Conservation (phyloP, 2,888 invertebrate genomes). For the Latheticus oryzae region DNA sequence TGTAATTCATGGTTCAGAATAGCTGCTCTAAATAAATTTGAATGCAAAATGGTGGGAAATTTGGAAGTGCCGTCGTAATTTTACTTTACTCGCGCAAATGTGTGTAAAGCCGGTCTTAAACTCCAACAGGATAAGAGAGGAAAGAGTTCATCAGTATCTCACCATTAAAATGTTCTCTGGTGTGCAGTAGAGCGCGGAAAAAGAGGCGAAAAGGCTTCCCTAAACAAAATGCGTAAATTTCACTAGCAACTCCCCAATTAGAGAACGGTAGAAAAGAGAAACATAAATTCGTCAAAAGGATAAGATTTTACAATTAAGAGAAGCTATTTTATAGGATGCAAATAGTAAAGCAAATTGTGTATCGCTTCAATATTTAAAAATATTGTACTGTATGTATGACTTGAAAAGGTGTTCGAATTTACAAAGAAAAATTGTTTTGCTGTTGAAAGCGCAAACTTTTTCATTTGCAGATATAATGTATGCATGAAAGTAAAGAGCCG, state of each 20-base stretch:
- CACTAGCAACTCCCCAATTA: slow-evolving; percentile 50
- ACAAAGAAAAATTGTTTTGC: no score
- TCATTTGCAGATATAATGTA: slow-evolving; percentile 24
- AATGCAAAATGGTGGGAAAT: slow-evolving; percentile 21
- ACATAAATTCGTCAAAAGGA: slow-evolving; percentile 53
- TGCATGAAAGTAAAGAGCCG: slow-evolving; percentile 38
- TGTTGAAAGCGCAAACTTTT: no score
- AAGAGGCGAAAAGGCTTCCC: slow-evolving; percentile 44
- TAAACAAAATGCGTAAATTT: slow-evolving; percentile 51
- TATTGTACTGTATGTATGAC: no score
- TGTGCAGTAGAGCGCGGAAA: slow-evolving; percentile 49
- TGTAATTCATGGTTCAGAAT: background rate
- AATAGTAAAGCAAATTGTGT: slow-evolving; percentile 39
- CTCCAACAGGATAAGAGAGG: slow-evolving; percentile 43
- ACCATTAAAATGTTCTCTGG: slow-evolving; percentile 50
- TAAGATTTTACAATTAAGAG: slow-evolving; percentile 50
- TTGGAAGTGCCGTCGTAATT: slow-evolving; percentile 39
- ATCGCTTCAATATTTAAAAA: no score
- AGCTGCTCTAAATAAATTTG: slow-evolving; percentile 11
- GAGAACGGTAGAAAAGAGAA: slow-evolving; percentile 49
- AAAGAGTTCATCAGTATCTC: slow-evolving; percentile 51
- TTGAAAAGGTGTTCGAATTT: no score
- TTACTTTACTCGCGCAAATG: slow-evolving; percentile 45
- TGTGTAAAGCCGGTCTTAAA: slow-evolving; percentile 45
- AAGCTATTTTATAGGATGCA: slow-evolving; percentile 13